Evolutionary conservation across 2,113 vertebrate genomes (phyloP), one percentile per base, ranked within the genome.

Genomic region (Ranitomeya imitator): DNA sequence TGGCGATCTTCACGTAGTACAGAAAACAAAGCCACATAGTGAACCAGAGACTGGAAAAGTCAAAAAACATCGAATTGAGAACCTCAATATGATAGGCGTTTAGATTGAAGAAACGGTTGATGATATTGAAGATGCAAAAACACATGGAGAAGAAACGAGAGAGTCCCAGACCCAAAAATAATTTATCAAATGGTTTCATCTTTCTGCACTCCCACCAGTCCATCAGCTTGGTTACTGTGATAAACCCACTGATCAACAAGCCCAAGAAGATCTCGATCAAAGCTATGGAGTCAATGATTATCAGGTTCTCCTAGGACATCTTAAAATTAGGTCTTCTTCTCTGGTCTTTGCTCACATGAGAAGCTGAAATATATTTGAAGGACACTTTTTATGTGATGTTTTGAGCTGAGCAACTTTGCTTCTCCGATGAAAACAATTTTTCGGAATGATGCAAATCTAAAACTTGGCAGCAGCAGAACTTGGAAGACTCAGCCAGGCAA

Each of bases 11-110:
- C 12, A 84, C 9, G 14, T 71, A 84, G 83, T 84, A 84, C 11
- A 71, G 63, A 11, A 71, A 9, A 52, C 63, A 69, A 13, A 84
- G 83, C 83, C 83, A 84, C 45, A 52, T 23, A 12, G 65, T n/a
- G 12, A 84, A 55, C 83, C 83, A 84, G n/a, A 69, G 12, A 52
- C 65, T 55, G n/a, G 51, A 84, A 23, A 71, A 84, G 65, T 84
- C 83, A 2, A 84, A 12, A n/a, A 69, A 71, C 19, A 84, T 23
- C 63, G 51, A 55, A 5, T 54, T 54, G 9, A 52, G 61, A 15
- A 23, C 45, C n/a, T 21, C 7, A 23, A 23, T 55, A 8, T 7
- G 2, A 37, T 31, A 71, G 71, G 16, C n/a, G 4, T 55, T 54
- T 8, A 54, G 45, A 8, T 23, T 23, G 45, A 84, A 23, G 37